Evolutionary conservation across 1,140 invertebrate species (phyloP), one percentile per base, ranked within the genome.

Genomic region (Zaprionus ornatus): DNA sequence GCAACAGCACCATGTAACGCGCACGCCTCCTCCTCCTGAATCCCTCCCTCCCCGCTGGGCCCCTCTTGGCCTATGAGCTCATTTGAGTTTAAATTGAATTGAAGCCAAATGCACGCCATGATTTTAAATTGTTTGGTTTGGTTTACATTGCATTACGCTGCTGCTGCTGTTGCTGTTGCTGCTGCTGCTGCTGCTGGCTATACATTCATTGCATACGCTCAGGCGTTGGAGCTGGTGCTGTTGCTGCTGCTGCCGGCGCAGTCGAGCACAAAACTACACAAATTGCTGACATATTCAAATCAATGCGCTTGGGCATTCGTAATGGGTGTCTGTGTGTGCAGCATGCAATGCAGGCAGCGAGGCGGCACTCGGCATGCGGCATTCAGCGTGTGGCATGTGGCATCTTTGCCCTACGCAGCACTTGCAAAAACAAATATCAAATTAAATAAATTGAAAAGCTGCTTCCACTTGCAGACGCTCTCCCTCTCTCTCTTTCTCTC

Each of bases 41-140:
- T n/a, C n/a, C 25, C 3, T 5, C 7, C 15, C 10, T 19, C 17
- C 15, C 10, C 4, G 62, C 45, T 21, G 21, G 61, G 59, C 32
- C 67, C 72, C 56, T 54, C 52, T 54, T n/a, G 55, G 73, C 77
- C 73, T 73, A 70, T 67, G 63, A 71, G 84, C 84, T 88, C 84
- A 88, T 88, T 88, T 84, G 74, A 75, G 70, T 90, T 90, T 77
- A 90, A 88, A 88, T 88, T 88, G 84, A 88, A 88, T 88, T 90
- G 84, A 88, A 88, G 85, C 85, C 84, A 90, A 88, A 88, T 90
- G 81, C 85, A 88, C 77, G 81, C 85, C 81, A 88, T 88, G 84
- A 88, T 88, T 88, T 88, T 90, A 90, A 88, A 88, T 88, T 88
- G 84, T 90, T 88, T 88, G 84, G 84, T 87, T 88, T 87, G 81